Evolutionary conservation across 1,140 invertebrate genomes (phyloP), one percentile per base, ranked within the genome.

Genomic region (Bicyclus anynana): DNA sequence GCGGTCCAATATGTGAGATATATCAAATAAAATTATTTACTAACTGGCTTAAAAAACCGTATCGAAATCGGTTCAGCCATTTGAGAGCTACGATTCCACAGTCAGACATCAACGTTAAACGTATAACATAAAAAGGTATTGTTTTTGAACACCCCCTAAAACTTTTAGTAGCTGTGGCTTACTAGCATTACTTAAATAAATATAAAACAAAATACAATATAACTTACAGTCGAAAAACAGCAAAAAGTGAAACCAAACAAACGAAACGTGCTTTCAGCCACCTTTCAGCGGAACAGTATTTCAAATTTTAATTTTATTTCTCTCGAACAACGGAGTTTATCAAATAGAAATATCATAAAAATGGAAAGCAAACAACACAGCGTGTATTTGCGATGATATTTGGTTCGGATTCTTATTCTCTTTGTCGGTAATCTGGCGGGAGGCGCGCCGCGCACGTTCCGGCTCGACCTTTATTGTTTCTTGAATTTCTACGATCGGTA

Each of bases 331-430:
- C 17, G 26, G 57, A 67, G 62, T 67, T 63, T 68, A 60, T 62
- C 63, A 67, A 72, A 75, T 75, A 75, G 57, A 71, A 77, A 80
- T 78, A 74, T 71, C 65, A 84, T 83, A 84, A 86, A 86, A 86
- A 84, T 83, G 77, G 66, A 74, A 69, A 60, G 69, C 73, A 86
- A 86, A 86, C 74, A 86, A 71, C 50, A 64, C 65, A 61, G 69
- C 69, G 67, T 59, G 69, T 86, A 82, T 84, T 86, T 84, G 80
- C 75, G 21, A 56, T 69, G 80, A 75, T 82, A 82, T 83, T 85
- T 69, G 70, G 78, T 69, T 56, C 69, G 72, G 68, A 78, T 77
- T 80, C 77, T 77, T 80, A 74, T 74, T 78, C 74, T 80, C 82
- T 78, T 77, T 77, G 74, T 66, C 59, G 67, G 56, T 86, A 84